Conservation (phyloP, 2,888 invertebrate species). For the Synanthedon andrenaeformis region DNA sequence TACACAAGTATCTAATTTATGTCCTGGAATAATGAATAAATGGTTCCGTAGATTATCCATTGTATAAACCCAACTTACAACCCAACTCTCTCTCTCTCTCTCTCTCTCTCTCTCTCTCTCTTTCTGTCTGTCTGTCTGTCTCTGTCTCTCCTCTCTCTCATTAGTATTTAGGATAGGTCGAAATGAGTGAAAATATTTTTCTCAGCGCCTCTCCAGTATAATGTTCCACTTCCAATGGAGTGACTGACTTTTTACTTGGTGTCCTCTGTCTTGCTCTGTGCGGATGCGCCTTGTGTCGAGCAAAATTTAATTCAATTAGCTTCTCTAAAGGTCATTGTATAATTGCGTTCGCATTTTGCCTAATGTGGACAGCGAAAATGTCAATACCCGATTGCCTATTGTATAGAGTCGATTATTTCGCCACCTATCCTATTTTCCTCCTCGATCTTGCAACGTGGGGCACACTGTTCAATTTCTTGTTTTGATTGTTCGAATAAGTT, state of each 20-base stretch:
- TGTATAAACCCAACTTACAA: too few species aligned
- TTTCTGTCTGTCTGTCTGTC: too few species aligned
- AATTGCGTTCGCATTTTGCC: not conserved
- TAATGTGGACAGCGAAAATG: not conserved
- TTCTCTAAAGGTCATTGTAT: not conserved
- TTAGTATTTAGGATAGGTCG: too few species aligned
- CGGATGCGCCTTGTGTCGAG: not conserved
- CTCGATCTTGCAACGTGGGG: not conserved
- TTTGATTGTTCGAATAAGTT: slow-evolving; percentile 58
- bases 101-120: too few species aligned
- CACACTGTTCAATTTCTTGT: not conserved
- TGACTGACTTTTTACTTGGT: not conserved
- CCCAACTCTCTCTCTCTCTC: too few species aligned
- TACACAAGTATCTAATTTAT: too few species aligned
- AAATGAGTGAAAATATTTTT: slow-evolving; percentile 1
- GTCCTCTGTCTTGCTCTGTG: not conserved
- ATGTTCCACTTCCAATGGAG: not conserved
- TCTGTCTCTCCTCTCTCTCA: too few species aligned
- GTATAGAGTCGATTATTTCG: not conserved
- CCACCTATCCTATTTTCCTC: not conserved
- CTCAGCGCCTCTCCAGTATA: slow-evolving; percentile 1
- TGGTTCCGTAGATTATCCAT: too few species aligned
- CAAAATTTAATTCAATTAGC: not conserved
- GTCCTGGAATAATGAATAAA: too few species aligned
- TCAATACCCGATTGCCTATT: not conserved